These are phyloP conservation scores for Siphamia tubifer DNA, from an alignment of 2,113 vertebrate genomes.

Conservation along the genomic window DNA sequence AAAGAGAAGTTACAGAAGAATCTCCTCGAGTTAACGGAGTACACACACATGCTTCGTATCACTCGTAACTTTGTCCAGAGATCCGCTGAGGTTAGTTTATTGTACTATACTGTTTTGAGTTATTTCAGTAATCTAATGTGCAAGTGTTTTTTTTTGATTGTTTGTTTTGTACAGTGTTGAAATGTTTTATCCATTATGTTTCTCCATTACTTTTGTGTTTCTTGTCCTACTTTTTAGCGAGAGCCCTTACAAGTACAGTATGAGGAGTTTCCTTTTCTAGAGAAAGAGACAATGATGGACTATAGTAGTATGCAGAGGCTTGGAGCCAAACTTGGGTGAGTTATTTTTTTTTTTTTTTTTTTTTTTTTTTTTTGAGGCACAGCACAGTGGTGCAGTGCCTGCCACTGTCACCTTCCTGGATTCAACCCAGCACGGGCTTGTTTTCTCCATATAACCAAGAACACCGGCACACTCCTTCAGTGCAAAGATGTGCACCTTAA, in stretches of 20 bases:
- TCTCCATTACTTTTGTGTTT: neutral
- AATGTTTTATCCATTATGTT: neutral
- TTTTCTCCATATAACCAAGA: too few species aligned
- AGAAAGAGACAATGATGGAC: constrained; percentile 88
- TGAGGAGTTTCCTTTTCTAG: constrained; percentile 91
- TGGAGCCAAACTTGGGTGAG: constrained; percentile 93
- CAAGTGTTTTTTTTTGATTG: neutral
- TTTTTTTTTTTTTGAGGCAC: too few species aligned
- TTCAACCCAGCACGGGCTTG: too few species aligned
- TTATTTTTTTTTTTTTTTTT: too few species aligned
- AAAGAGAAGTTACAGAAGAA: constrained; percentile 94
- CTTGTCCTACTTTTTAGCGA: constrained; percentile 68
- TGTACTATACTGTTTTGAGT: neutral
- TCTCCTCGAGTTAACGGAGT: constrained; percentile 91
- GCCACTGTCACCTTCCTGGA: neutral
- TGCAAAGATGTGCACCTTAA: too few species aligned
- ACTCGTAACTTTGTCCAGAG: constrained; percentile 85
- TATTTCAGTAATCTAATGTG: too few species aligned
- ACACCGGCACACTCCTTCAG: too few species aligned
- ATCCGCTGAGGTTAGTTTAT: constrained; percentile 80
- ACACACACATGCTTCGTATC: constrained; percentile 90
- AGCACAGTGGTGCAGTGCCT: neutral
- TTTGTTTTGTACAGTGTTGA: neutral
- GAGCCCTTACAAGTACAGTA: constrained; percentile 81
- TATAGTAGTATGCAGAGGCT: constrained; percentile 93